Base-by-base conservation (phyloP, 2,888 invertebrate species). In the Lutraria lutraria region DNA sequence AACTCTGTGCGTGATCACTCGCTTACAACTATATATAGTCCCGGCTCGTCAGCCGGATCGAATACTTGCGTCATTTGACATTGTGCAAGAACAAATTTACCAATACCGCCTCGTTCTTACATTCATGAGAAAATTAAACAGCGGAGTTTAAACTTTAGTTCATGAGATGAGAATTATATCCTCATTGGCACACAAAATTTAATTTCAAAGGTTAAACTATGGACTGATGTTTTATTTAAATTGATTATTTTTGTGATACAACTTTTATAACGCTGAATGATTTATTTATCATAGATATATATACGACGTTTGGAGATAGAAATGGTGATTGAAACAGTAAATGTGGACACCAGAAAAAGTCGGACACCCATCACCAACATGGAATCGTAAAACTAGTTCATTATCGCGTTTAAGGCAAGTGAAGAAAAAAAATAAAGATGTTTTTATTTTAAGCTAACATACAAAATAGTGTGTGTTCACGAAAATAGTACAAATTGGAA, bases 1-100 rank as follows among this genome's bases (percentile, higher is more conserved):
- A 29, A 56, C n/a, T 85, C 16, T n/a, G 60, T 56, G 85, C 85
- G 85, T 85, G 85, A 85, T 85, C 56, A 25, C 19, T 1, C n/a
- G 19, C 4, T 54, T 60, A n/a, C 81, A 19, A 53, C 43, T 81
- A 81, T 81, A 81, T 81, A 43, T 43, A 81, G 19, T n/a, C 43
- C n/a, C 8, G 79, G n/a, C 15, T 31, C 4, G n/a, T 2, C 76
- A 31, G 19, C 76, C 13, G 76, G 25, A 34, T 76, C 76, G 76
- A 76, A 19, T 0, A 4, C 16, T 76, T 76, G 76, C 76, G 76
- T 76, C 76, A 76, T 76, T 34, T 25, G 72, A 72, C 72, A 29
- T 72, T 72, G 72, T 29, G 25, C 72, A 72, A 25, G 29, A 31
- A 31, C 76, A 25, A 31, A 76, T 76, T 76, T 34, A 31, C 76